Percentiles rank a stretch among this genome's conserved stretches.
Conservation (phyloP, 2,113 vertebrate species). For the Chaenogobius annularis region DNA sequence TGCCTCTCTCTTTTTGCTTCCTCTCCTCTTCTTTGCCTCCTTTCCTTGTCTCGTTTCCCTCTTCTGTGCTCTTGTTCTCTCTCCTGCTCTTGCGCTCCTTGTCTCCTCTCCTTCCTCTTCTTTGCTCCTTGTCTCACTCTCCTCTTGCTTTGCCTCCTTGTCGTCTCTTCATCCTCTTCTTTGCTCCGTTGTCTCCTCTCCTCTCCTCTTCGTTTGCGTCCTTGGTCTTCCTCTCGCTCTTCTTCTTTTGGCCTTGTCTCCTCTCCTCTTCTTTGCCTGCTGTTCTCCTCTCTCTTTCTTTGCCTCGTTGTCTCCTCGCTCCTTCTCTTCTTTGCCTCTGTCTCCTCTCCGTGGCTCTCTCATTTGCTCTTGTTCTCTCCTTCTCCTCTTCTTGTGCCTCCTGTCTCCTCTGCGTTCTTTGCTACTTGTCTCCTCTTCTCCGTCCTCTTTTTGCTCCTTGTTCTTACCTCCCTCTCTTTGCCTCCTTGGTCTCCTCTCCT, state of each 20-base stretch:
- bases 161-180: no score
- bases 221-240: fast-evolving
- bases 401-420: background rate
- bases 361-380: background rate
- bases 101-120: background rate
- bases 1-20: background rate
- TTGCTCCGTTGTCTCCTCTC: background rate
- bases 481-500: background rate
- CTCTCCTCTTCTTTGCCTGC: background rate
- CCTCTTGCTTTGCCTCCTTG: background rate
- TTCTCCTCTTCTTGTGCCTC: background rate
- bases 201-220: slow-evolving; percentile 19
- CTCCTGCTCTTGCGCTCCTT: background rate
- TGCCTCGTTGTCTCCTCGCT: no score
- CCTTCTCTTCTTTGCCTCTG: no score
- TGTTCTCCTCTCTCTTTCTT: no score
- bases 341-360: no score
- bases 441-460: background rate
- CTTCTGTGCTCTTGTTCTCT: background rate
- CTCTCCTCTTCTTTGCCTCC: background rate
- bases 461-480: background rate
- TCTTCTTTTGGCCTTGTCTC: background rate
- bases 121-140: no score
- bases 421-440: no score
- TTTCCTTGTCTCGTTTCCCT: background rate